Evolutionary conservation across 2,888 invertebrate species (phyloP), one percentile per base, ranked within the genome.

Genomic region (Leptopilina drosophilae): DNA sequence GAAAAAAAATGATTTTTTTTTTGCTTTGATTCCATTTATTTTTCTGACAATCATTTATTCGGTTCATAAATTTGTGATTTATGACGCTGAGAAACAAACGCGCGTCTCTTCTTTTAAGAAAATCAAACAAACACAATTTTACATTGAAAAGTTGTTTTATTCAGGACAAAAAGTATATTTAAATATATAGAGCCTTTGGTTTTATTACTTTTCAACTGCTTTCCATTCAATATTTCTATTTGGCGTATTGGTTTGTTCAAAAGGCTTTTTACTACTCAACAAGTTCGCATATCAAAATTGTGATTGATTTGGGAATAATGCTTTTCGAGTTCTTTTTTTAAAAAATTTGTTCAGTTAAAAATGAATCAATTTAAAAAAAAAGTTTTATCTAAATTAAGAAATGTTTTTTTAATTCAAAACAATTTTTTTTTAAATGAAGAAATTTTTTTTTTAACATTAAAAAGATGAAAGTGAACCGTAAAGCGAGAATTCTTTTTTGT

Each of bases 11-110:
- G 9, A 20, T 62, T 62, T 62, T 62, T 62, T 62, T 33, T 33
- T 33, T 33, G 33, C 4, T 59, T 26, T 62, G 62, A 62, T 62
- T 20, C 62, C 62, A 62, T 62, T 62, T 15, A 62, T 20, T 62
- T 59, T 59, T 33, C n/a, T 59, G 59, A 14, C 59, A 59, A 15
- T 59, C 59, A 15, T 59, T 59, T 59, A 59, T 59, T 20, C 7
- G 62, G 9, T 62, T 62, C 62, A 62, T 62, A 62, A 62, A 62
- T 62, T 62, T 62, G 3, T 62, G 62, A 62, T 62, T 62, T 62
- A 62, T 62, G 62, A 15, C 8, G 15, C 15, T 15, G 15, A 62
- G 20, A 62, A 62, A 62, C 62, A 62, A 62, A 59, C 0, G 15
- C 49, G 49, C 9, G 46, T 9, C 49, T 49, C n/a, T 59, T 59